Conservation (phyloP, 2,113 vertebrate genomes). For the Cariama cristata region DNA sequence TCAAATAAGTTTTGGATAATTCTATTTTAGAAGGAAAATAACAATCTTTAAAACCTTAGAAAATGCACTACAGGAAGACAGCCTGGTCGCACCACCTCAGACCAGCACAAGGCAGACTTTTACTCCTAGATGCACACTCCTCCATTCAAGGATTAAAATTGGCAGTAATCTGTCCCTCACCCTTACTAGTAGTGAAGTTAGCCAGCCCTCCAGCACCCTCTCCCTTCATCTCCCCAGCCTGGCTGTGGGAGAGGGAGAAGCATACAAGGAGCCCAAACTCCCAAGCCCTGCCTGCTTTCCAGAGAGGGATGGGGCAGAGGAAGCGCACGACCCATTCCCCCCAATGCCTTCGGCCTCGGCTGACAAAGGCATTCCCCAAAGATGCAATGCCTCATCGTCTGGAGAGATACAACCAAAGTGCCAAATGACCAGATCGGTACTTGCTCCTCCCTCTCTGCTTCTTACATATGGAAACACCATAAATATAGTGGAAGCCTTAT, state of each 20-base stretch:
- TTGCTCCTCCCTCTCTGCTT: not conserved
- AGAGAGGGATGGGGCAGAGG: accelerated
- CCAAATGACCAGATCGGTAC: not conserved
- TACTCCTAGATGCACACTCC: not conserved
- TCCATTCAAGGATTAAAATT: not conserved
- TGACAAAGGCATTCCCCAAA: accelerated
- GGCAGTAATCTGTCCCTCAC: not conserved
- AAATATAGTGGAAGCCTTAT: not conserved
- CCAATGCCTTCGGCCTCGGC: accelerated
- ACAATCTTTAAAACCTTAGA: not conserved
- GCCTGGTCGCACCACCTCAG: not conserved
- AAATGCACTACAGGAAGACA: not conserved
- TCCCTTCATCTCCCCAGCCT: not conserved
- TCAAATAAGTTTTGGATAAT: not conserved
- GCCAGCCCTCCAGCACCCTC: not conserved
- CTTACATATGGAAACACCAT: not conserved
- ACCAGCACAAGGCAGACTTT: not conserved
- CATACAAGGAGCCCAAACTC: not conserved
- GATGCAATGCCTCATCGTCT: not conserved
- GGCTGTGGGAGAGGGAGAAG: not conserved
- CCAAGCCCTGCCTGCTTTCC: not conserved
- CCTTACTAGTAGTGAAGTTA: no score
- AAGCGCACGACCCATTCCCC: not conserved
- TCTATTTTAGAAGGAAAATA: not conserved
- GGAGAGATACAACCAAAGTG: not conserved